Percentiles rank a stretch among this genome's conserved stretches.
These are phyloP conservation scores for Dione juno DNA, from an alignment of 2,888 invertebrate species.

Conservation along the genomic window DNA sequence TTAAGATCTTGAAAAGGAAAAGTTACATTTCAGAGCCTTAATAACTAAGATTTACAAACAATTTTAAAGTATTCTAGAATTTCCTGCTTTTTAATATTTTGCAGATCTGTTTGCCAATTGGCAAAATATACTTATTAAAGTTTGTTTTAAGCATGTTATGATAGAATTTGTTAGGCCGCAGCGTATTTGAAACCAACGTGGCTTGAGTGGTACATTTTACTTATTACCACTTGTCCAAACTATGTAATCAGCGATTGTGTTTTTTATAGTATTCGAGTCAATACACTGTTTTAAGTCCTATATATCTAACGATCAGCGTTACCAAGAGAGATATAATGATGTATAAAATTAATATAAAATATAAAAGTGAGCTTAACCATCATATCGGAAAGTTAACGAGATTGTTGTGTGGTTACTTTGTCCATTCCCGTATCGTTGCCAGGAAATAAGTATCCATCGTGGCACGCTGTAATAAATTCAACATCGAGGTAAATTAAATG, in stretches of 20 bases:
- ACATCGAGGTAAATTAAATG: slow-evolving; percentile 46
- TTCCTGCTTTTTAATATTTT: too few species aligned
- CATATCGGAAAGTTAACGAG: slow-evolving; percentile 70
- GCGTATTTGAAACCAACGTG: not conserved
- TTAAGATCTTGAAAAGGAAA: too few species aligned
- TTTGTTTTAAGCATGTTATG: too few species aligned
- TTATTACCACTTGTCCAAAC: not conserved
- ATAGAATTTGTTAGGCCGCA: too few species aligned
- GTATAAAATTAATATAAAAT: slow-evolving; percentile 58
- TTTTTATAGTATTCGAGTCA: not conserved
- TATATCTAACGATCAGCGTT: slow-evolving; percentile 3
- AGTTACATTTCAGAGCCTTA: too few species aligned
- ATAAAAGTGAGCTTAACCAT: slow-evolving; percentile 70
- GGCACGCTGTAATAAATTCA: slow-evolving; percentile 48
- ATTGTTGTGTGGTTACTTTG: slow-evolving; percentile 57
- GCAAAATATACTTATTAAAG: too few species aligned
- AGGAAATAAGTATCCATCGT: slow-evolving; percentile 48
- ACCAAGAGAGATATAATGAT: slow-evolving; percentile 28
- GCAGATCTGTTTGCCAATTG: too few species aligned
- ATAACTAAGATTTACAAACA: too few species aligned
- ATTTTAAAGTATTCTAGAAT: too few species aligned
- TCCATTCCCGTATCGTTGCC: slow-evolving; percentile 46
- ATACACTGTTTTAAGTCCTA: not conserved
- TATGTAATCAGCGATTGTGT: not conserved
- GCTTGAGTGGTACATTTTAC: not conserved